Conservation (phyloP, 2,113 vertebrate genomes). For the Gymnobelideus leadbeateri region DNA sequence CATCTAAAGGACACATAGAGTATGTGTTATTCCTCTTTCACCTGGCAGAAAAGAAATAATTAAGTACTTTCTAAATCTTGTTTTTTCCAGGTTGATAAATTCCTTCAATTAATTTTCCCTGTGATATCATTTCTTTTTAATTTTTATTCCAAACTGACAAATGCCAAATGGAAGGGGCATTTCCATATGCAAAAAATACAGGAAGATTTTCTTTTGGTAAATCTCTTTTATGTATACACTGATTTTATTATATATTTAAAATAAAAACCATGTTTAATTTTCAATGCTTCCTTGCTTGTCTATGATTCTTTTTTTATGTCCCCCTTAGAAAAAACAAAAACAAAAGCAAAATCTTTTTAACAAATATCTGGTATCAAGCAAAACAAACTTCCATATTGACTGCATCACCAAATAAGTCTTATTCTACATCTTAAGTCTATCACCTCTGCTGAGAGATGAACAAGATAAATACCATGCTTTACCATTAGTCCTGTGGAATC, state of each 20-base stretch:
- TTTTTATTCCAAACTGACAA: not conserved
- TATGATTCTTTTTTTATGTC: not conserved
- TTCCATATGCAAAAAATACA: not conserved
- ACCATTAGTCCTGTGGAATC: not conserved
- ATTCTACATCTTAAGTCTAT: not conserved
- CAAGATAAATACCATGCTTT: not conserved
- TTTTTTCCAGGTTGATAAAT: not conserved
- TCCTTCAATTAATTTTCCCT: not conserved
- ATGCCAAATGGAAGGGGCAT: not conserved
- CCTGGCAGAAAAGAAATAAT: not conserved
- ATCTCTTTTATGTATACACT: not conserved
- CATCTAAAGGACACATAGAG: not conserved
- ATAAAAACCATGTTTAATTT: not conserved
- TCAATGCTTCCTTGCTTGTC: not conserved
- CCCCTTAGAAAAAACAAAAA: not conserved
- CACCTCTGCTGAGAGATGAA: not conserved
- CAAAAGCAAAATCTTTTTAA: not conserved
- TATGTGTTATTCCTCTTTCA: not conserved
- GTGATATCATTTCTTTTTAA: not conserved
- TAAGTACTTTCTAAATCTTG: not conserved
- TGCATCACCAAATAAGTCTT: not conserved
- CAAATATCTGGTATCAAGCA: not conserved
- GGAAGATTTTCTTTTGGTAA: not conserved
- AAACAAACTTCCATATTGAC: not conserved
- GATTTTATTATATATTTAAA: not conserved